Evolutionary conservation across 2,888 invertebrate genomes (phyloP).

Genomic region (Andrena marginata): DNA sequence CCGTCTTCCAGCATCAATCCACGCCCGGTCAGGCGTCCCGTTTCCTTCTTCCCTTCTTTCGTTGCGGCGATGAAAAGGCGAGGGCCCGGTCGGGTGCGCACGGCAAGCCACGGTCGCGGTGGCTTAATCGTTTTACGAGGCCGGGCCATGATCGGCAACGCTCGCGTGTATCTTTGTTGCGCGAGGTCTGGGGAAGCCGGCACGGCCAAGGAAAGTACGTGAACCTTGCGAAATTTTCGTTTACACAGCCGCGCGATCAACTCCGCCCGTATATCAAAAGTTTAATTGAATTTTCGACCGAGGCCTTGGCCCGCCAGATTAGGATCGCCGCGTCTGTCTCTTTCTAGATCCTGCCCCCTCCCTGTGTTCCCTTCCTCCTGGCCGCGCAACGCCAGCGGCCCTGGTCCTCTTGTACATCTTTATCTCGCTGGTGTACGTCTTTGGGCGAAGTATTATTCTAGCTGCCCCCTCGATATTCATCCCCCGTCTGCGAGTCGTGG

Average conservation of each 20-base stretch:
- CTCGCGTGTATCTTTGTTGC: conserved; percentile 32
- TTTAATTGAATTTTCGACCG: conserved; percentile 85
- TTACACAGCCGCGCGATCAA: conserved; percentile 82
- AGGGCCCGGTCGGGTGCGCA: background rate
- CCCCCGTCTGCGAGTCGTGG: background rate
- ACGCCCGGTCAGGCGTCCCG: conserved; percentile 15
- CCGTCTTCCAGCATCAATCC: conserved; percentile 34
- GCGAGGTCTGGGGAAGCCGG: conserved; percentile 7
- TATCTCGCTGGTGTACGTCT: conserved; percentile 58
- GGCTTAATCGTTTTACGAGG: conserved; percentile 78
- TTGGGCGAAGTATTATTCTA: conserved; percentile 64
- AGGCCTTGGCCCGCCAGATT: conserved; percentile 78
- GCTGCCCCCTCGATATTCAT: conserved; percentile 43
- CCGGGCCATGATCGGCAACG: conserved; percentile 40
- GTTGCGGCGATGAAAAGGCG: conserved; percentile 20
- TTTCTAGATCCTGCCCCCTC: background rate
- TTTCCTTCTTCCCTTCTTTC: background rate
- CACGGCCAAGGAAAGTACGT: conserved; percentile 81
- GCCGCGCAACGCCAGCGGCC: conserved; percentile 30
- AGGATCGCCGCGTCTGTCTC: conserved; percentile 76
- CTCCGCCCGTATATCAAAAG: conserved; percentile 84
- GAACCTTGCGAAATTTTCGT: conserved; percentile 85
- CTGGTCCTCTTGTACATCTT: conserved; percentile 47
- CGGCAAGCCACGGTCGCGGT: conserved; percentile 39
- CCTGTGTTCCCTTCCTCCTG: conserved; percentile 24